Evolutionary conservation across 2,113 vertebrate species (phyloP).

Genomic region (Pleuronectes platessa): DNA sequence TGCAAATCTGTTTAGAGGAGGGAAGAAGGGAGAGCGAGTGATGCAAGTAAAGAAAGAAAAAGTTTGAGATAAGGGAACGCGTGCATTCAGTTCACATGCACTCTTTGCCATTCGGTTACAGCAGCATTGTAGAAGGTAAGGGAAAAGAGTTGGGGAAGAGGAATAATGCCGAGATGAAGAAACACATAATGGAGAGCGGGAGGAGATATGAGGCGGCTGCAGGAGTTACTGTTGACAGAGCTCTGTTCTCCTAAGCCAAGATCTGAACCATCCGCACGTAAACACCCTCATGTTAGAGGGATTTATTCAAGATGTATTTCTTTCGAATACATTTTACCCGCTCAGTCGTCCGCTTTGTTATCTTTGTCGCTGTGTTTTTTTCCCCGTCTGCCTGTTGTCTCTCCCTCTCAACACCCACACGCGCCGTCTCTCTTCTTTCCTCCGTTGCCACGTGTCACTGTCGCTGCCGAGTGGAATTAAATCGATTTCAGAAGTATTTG

Average conservation of each 20-base stretch:
- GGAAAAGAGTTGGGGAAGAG: neutral
- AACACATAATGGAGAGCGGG: slow-evolving; percentile 26
- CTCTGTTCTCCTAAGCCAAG: slow-evolving; percentile 44
- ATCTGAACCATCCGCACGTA: slow-evolving; percentile 56
- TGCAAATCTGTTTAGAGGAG: neutral
- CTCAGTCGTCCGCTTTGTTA: slow-evolving; percentile 35
- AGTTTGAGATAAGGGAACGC: neutral
- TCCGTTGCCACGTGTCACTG: slow-evolving; percentile 13
- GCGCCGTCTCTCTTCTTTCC: neutral
- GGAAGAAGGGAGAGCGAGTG: neutral
- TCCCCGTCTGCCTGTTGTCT: slow-evolving; percentile 4
- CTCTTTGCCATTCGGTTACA: neutral
- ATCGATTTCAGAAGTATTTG: neutral
- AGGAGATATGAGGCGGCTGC: slow-evolving; percentile 35
- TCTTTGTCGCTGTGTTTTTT: slow-evolving; percentile 30
- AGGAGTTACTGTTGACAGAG: slow-evolving; percentile 65
- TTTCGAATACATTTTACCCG: slow-evolving; percentile 37
- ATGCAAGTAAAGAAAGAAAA: neutral
- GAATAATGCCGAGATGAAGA: slow-evolving; percentile 5
- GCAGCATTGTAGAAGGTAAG: neutral
- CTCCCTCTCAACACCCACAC: slow-evolving; percentile 13
- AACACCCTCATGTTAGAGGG: slow-evolving; percentile 53
- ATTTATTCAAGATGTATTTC: slow-evolving; percentile 48
- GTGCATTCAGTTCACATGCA: neutral
- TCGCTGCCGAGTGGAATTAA: slow-evolving; percentile 31